phyloP scores from a whole-genome alignment of 2,113 vertebrate species.

The Oryzias javanicus region DNA sequence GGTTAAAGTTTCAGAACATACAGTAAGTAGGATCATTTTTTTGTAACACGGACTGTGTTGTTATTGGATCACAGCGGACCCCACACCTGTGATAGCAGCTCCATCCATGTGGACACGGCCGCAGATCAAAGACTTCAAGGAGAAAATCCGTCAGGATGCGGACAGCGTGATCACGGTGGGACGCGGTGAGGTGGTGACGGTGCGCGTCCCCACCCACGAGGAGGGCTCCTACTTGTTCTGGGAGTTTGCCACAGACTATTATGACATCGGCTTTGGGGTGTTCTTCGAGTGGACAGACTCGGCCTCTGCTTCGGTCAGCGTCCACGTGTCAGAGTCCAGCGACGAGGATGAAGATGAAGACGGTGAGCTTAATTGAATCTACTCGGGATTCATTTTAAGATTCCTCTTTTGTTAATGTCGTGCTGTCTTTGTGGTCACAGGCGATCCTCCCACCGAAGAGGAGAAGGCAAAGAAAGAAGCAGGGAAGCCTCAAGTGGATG shows the following conservation, averaged over 20 bases:
- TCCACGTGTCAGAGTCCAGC: constrained; percentile 97
- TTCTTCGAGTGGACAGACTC: constrained; percentile 99
- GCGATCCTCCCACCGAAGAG: constrained; percentile 83
- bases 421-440: constrained; percentile 19
- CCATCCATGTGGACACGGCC: constrained; percentile 99
- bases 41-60: not conserved
- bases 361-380: constrained; percentile 72
- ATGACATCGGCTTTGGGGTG: constrained; percentile 98
- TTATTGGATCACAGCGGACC: constrained; percentile 69
- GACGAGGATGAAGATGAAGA: constrained; percentile 98
- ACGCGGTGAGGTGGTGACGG: constrained; percentile 96
- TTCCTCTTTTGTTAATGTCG: not conserved
- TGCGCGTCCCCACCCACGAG: constrained; percentile 95
- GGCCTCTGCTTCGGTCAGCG: constrained; percentile 92
- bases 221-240: constrained; percentile 98
- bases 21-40: not conserved
- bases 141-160: constrained; percentile 96
- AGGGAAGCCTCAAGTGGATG: constrained; percentile 93
- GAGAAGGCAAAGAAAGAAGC: constrained; percentile 93
- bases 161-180: constrained; percentile 98
- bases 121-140: constrained; percentile 98
- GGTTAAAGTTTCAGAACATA: constrained; percentile 12
- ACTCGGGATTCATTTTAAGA: not conserved
- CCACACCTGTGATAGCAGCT: constrained; percentile 90
- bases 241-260: constrained; percentile 99